phyloP scores from a whole-genome alignment of 2,113 vertebrate genomes.

The Piaya cayana region DNA sequence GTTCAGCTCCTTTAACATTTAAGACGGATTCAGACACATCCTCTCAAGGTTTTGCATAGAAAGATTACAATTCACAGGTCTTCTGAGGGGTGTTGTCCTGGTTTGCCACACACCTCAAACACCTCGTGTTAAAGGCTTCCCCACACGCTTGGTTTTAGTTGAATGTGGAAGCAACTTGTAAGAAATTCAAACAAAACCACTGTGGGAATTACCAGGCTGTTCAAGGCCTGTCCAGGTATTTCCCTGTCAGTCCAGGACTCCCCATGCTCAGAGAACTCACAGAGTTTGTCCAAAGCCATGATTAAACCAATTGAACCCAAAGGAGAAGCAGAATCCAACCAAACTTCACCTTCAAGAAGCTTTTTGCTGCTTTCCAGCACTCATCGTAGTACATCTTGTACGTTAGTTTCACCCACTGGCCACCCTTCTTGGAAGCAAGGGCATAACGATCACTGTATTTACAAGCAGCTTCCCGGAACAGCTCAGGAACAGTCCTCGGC shows the following conservation, averaged over 20 bases:
- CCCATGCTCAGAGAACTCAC: not conserved
- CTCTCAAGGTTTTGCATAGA: not conserved
- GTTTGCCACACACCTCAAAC: not conserved
- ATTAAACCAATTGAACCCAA: rapidly evolving
- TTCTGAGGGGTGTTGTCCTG: not conserved
- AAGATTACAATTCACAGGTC: not conserved
- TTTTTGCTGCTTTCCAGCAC: conserved; percentile 85
- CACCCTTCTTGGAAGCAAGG: conserved; percentile 81
- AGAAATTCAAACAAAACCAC: not conserved
- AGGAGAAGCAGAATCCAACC: not conserved
- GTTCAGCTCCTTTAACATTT: not conserved
- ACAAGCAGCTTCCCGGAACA: conserved; percentile 73
- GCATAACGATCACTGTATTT: conserved; percentile 75
- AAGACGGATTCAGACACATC: not conserved
- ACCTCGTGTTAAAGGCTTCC: not conserved
- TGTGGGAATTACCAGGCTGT: not conserved
- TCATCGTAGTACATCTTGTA: conserved; percentile 86
- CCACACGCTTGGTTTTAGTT: rapidly evolving
- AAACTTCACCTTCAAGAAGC: conserved; percentile 86
- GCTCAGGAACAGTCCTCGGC: conserved; percentile 82
- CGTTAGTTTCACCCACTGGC: conserved; percentile 73
- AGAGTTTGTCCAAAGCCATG: not conserved
- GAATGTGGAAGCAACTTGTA: not conserved
- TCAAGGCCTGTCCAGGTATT: not conserved
- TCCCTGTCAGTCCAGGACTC: not conserved